phyloP scores from a whole-genome alignment of 2,888 invertebrate genomes.

The Morpho achilles region DNA sequence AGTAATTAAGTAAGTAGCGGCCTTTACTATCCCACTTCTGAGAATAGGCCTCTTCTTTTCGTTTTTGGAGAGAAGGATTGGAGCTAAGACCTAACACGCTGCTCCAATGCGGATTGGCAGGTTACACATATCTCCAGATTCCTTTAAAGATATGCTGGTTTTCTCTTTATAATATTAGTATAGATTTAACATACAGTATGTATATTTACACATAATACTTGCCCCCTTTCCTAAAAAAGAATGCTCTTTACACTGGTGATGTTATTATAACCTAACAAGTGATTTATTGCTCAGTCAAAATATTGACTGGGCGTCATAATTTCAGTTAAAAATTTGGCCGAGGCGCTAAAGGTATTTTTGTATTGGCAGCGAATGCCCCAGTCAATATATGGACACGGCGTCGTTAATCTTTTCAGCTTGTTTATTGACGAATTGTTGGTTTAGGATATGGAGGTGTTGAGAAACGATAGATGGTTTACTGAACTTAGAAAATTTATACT shows the following conservation, averaged over 20 bases:
- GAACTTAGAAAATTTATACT: slow-evolving; percentile 1
- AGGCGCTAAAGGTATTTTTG: slow-evolving; percentile 12
- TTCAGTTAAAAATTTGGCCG: slow-evolving; percentile 20
- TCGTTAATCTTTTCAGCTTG: slow-evolving; percentile 21
- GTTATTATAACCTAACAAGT: slow-evolving; percentile 7
- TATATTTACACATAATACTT: too few species aligned
- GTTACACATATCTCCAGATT: too few species aligned
- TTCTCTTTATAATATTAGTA: too few species aligned
- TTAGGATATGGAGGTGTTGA: slow-evolving; percentile 14
- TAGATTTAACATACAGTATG: too few species aligned
- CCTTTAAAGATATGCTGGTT: too few species aligned
- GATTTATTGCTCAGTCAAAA: slow-evolving; percentile 19
- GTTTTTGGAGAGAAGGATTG: too few species aligned
- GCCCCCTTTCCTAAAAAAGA: too few species aligned
- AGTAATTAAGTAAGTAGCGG: too few species aligned
- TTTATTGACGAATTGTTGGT: slow-evolving; percentile 14
- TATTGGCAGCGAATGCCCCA: slow-evolving; percentile 7
- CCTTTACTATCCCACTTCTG: too few species aligned
- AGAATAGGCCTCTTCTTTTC: too few species aligned
- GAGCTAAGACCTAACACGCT: too few species aligned
- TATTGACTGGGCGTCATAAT: slow-evolving; percentile 21
- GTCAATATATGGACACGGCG: slow-evolving; percentile 17
- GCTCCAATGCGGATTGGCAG: too few species aligned
- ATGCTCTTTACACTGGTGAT: not conserved
- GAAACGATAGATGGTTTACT: slow-evolving; percentile 4